Base-by-base conservation (phyloP, 2,888 invertebrate genomes). In the Xanthorhoe designata region DNA sequence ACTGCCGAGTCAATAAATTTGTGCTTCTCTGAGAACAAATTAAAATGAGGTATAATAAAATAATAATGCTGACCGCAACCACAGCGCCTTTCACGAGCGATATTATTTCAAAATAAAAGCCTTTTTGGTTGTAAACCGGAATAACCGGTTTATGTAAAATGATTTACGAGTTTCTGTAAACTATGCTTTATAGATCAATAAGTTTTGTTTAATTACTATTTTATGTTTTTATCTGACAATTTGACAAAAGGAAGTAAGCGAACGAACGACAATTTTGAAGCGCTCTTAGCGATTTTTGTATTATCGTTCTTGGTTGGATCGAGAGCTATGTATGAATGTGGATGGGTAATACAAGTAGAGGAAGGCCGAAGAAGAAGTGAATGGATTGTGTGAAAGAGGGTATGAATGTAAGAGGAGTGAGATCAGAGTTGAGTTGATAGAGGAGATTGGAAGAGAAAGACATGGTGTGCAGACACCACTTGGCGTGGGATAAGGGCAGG, bases 61-160 rank as follows among this genome's bases (percentile, higher is more conserved):
- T 63, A 59, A 52, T 52, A 66, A 51, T 35, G 61, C 49, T 50
- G 57, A 60, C 69, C 69, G 63, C 69, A 63, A 54, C 66, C 65
- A 54, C 61, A 64, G 38, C 55, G 54, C 47, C 61, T 49, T 66
- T 65, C 50, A 35, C 52, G 51, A 58, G 61, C 63, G 56, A 60
- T 60, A 61, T 67, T 29, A 67, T 56, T 61, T 45, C 61, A 49
- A 57, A 60, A 60, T 63, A 63, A 63, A 67, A 47, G 58, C 55
- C 29, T 56, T 66, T 55, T 60, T 35, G 63, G 55, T 45, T 54
- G 42, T 50, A 55, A 64, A 54, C 50, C 1, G 49, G 58, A 18
- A 66, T 58, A 66, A 62, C 58, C 42, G 53, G 19, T 66, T 62
- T 35, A 63, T 42, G 29, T 29, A 32, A 52, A 52, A 38, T 29